These are phyloP conservation scores for Rhabditophanes sp. DNA, from an alignment of 2,888 invertebrate species.

Conservation along the genomic window DNA sequence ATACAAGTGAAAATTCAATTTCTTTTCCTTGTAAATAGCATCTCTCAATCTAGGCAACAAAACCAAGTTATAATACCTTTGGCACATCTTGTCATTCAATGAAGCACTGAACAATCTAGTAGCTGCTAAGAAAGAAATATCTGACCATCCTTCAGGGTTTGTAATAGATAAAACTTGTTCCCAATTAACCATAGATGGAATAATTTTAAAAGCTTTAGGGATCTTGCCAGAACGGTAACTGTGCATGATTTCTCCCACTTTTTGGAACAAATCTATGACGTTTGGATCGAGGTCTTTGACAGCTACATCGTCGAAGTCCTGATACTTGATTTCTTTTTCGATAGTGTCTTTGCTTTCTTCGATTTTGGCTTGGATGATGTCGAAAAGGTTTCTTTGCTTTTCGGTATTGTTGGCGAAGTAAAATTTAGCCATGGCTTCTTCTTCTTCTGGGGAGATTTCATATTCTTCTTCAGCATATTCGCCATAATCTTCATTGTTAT, in stretches of 20 bases:
- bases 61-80: constrained; percentile 71
- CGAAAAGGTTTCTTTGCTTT: constrained; percentile 62
- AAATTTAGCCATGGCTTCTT: constrained; percentile 71
- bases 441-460: constrained; percentile 49
- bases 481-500: not conserved
- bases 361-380: constrained; percentile 78
- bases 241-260: constrained; percentile 66
- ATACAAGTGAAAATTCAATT: constrained; percentile 85
- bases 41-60: constrained; percentile 74
- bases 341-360: constrained; percentile 80
- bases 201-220: constrained; percentile 91
- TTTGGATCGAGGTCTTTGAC: constrained; percentile 57
- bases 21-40: constrained; percentile 82
- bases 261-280: constrained; percentile 70
- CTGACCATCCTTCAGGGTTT: constrained; percentile 87
- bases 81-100: constrained; percentile 84
- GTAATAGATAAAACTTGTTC: constrained; percentile 47
- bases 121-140: constrained; percentile 89
- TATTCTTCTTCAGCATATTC: constrained; percentile 4
- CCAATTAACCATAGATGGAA: constrained; percentile 58
- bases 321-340: constrained; percentile 53
- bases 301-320: not conserved
- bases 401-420: constrained; percentile 52
- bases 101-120: constrained; percentile 92
- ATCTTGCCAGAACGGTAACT: constrained; percentile 86